Conservation (phyloP, 1,140 invertebrate species). For the Zaprionus vittiger region DNA sequence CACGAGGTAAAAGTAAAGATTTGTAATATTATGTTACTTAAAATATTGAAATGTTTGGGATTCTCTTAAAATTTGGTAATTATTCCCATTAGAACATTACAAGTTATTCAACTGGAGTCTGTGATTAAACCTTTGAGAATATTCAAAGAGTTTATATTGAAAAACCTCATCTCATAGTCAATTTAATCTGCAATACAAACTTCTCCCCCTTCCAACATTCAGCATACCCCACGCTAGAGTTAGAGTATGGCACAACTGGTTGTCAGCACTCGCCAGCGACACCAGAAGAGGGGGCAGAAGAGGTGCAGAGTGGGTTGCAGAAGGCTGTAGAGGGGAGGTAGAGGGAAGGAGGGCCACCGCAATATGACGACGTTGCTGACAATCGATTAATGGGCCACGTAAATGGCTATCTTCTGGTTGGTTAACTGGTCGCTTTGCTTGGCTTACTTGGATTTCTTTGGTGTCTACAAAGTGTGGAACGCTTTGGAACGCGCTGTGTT, state of each 20-base stretch:
- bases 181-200: neutral
- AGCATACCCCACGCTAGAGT: neutral
- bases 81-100: too few species aligned
- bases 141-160: too few species aligned
- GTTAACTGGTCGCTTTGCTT: constrained; percentile 32
- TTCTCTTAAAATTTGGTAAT: too few species aligned
- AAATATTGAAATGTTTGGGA: too few species aligned
- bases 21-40: too few species aligned
- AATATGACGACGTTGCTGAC: constrained; percentile 74
- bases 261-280: constrained; percentile 50
- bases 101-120: too few species aligned
- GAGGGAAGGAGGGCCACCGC: neutral
- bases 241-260: constrained; percentile 59
- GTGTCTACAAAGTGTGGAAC: neutral
- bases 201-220: neutral
- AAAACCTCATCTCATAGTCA: neutral
- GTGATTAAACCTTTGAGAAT: too few species aligned
- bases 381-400: constrained; percentile 81
- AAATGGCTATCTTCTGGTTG: constrained; percentile 81
- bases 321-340: neutral
- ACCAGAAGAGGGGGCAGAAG: neutral
- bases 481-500: neutral
- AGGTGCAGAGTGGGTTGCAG: neutral
- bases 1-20: too few species aligned
- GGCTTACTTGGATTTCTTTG: constrained; percentile 13